Evolutionary conservation across 2,113 vertebrate genomes (phyloP).

Genomic region (Rousettus leschenaultii): DNA sequence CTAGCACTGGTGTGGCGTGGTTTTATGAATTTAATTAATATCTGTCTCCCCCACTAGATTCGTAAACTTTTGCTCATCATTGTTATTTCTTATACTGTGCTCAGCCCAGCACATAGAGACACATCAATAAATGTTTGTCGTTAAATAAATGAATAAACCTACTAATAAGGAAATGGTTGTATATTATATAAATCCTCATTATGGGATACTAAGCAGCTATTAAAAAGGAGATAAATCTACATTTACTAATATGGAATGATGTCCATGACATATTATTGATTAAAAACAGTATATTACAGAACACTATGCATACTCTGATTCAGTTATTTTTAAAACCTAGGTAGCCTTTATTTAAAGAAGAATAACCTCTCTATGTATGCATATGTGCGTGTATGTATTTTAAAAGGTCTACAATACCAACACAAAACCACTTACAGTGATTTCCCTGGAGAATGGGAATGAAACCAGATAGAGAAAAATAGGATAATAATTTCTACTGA

Average conservation of each 20-base stretch:
- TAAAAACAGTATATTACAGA: not conserved
- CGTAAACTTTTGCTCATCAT: not conserved
- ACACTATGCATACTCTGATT: not conserved
- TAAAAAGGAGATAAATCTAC: not conserved
- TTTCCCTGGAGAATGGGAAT: not conserved
- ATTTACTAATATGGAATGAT: not conserved
- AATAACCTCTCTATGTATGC: not conserved
- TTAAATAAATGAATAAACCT: not conserved
- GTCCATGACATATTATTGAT: not conserved
- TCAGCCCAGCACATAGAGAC: not conserved
- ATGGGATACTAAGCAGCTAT: not conserved
- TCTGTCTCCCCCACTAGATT: not conserved
- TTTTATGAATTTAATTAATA: not conserved
- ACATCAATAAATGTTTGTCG: no score
- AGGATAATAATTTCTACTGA: not conserved
- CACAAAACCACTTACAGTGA: not conserved
- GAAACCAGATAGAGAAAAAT: not conserved
- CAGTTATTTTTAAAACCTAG: not conserved
- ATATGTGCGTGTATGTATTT: not conserved
- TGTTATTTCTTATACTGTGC: not conserved
- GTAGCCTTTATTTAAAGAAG: not conserved
- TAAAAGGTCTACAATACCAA: not conserved
- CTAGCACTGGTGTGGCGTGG: not conserved
- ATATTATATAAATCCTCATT: not conserved
- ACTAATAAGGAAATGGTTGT: not conserved